Evolutionary conservation across 1,140 invertebrate species (phyloP).

Genomic region (Lepidurus packardi): DNA sequence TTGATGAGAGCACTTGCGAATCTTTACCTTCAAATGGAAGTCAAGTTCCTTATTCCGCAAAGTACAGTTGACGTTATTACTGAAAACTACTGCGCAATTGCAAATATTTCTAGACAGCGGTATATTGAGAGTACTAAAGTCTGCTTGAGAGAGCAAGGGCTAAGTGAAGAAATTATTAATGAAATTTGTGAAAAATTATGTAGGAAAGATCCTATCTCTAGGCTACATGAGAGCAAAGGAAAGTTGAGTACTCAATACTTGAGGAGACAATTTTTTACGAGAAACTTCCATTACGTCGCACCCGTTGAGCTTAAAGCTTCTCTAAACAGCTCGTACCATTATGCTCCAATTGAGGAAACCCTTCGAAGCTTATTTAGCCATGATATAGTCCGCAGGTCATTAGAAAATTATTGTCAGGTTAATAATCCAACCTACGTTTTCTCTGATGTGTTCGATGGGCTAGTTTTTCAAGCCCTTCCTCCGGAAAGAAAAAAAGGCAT

Average conservation of each 20-base stretch:
- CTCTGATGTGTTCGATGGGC: not conserved
- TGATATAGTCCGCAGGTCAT: not conserved
- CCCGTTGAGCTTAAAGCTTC: no score
- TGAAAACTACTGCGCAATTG: not conserved
- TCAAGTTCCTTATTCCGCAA: not conserved
- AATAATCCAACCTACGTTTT: not conserved
- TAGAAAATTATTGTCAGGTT: not conserved
- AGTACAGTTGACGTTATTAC: not conserved
- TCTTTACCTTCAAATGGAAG: not conserved
- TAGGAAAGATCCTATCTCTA: not conserved
- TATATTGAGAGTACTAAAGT: not conserved
- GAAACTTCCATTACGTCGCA: slow-evolving; percentile 5
- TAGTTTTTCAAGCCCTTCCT: no score
- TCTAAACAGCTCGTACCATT: no score
- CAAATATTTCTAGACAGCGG: not conserved
- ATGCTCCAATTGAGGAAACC: not conserved
- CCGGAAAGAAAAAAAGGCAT: no score
- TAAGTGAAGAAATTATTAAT: not conserved
- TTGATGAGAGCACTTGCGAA: not conserved
- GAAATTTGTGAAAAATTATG: not conserved
- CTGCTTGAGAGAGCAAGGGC: not conserved
- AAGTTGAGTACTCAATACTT: not conserved
- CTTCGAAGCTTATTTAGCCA: not conserved
- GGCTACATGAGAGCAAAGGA: not conserved
- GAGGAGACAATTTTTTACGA: not conserved